Base-by-base conservation (phyloP, 2,113 vertebrate species). In the Amia ocellicauda region DNA sequence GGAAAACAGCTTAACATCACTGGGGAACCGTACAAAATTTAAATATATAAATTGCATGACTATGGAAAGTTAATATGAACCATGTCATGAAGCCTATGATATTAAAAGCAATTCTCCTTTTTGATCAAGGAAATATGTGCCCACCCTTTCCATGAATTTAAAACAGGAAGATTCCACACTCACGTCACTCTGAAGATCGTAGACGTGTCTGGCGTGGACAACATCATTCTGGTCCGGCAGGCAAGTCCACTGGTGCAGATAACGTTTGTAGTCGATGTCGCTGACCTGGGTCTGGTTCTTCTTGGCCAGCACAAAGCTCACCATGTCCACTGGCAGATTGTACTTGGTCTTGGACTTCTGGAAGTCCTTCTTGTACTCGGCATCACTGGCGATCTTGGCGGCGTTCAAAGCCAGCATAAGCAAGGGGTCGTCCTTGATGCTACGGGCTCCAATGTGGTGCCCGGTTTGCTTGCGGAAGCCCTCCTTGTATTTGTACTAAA, bases 101-200 rank as follows among this genome's bases (percentile, higher is more conserved):
- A n/a, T n/a, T n/a, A n/a, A n/a, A n/a, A n/a, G n/a, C n/a, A n/a
- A n/a, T n/a, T n/a, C n/a, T n/a, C n/a, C n/a, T n/a, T n/a, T n/a
- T n/a, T n/a, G n/a, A n/a, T n/a, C n/a, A n/a, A n/a, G n/a, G n/a
- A n/a, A n/a, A n/a, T n/a, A n/a, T n/a, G n/a, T n/a, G n/a, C n/a
- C n/a, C n/a, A n/a, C n/a, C n/a, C n/a, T n/a, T n/a, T n/a, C n/a
- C n/a, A n/a, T n/a, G n/a, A n/a, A n/a, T n/a, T n/a, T n/a, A n/a
- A n/a, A n/a, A n/a, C n/a, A n/a, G n/a, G n/a, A n/a, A n/a, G n/a
- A n/a, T n/a, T n/a, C n/a, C n/a, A 64, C 27, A 85, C 93, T 90
- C 63, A 98, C 96, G n/a, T 99, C 93, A 58, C 96, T 99, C 75
- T 95, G 94, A 0, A 99, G 86, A 8, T 98, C 68, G 1, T 99